Conservation (phyloP, 2,113 vertebrate species). For the Cinclus mexicanus region DNA sequence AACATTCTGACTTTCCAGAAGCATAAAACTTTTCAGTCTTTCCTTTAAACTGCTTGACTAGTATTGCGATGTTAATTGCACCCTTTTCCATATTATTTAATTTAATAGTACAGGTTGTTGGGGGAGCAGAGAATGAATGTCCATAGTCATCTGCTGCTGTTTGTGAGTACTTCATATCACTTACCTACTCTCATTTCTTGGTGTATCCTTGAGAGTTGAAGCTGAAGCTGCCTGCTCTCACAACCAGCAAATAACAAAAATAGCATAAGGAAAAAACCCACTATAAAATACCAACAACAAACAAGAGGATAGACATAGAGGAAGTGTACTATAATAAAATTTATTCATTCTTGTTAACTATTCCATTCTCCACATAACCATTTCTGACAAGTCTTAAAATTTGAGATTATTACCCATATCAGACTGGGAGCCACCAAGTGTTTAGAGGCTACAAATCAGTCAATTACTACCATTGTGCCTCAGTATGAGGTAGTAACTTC, state of each 20-base stretch:
- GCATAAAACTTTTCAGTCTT: not conserved
- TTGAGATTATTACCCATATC: not conserved
- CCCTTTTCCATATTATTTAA: not conserved
- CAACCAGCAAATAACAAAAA: not conserved
- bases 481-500: constrained; percentile 54
- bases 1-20: not conserved
- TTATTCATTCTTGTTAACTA: constrained; percentile 20
- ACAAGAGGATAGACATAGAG: not conserved
- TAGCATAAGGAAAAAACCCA: fast-evolving
- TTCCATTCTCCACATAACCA: not conserved
- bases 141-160: not conserved
- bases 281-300: not conserved
- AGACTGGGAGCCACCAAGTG: not conserved
- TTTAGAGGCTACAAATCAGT: not conserved
- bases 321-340: not conserved
- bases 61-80: not conserved
- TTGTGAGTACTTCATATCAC: not conserved
- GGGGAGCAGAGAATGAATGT: not conserved
- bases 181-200: not conserved
- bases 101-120: not conserved
- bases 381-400: not conserved
- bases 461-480: not conserved
- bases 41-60: not conserved
- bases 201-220: not conserved
- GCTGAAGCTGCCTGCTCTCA: not conserved